Conservation (phyloP, 2,797 vertebrate genomes). For the Urocyon cinereoargenteus region DNA sequence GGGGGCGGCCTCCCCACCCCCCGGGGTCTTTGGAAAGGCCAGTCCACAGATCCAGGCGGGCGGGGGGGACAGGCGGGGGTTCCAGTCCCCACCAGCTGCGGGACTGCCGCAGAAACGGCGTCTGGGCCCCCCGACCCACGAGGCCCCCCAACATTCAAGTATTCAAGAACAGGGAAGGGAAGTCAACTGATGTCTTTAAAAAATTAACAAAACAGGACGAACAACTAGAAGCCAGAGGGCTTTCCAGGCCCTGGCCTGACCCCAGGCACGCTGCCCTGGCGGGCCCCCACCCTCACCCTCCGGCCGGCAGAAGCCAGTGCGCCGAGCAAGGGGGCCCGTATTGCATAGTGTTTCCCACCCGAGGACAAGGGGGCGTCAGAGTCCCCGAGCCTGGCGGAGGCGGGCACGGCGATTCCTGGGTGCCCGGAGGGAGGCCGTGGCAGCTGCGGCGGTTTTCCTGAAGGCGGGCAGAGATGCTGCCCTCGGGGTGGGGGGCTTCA, state of each 20-base stretch:
- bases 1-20: not conserved
- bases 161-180: slow-evolving; percentile 86
- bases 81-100: not conserved
- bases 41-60: slow-evolving; percentile 9
- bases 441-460: slow-evolving; percentile 35
- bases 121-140: not conserved
- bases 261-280: not conserved
- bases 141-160: slow-evolving; percentile 87
- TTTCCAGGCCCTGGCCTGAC: not conserved
- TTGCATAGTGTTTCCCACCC: slow-evolving; percentile 80
- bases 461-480: slow-evolving; percentile 24
- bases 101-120: not conserved
- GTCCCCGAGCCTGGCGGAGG: not conserved
- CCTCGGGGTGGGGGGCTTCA: not conserved
- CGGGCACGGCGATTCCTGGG: not conserved
- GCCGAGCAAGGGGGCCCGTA: not conserved
- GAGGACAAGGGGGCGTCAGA: not conserved
- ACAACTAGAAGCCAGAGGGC: not conserved
- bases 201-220: slow-evolving; percentile 44
- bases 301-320: not conserved
- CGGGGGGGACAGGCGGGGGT: not conserved
- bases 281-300: not conserved
- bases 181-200: slow-evolving; percentile 81
- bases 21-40: slow-evolving; percentile 62
- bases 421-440: not conserved